Conservation (phyloP, 2,888 invertebrate genomes). For the Catotricha subobsoleta region DNA sequence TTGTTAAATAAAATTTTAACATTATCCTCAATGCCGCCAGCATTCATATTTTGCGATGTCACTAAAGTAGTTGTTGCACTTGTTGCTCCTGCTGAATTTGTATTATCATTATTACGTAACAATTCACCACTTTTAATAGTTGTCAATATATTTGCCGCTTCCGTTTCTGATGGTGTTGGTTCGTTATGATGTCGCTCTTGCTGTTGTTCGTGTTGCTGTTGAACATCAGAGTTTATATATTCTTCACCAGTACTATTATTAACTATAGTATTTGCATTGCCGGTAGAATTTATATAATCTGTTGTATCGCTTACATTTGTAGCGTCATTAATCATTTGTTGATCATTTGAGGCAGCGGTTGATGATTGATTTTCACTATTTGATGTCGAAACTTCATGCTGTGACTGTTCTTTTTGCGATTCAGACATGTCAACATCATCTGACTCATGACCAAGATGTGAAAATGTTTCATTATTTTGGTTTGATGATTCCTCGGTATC, state of each 20-base stretch:
- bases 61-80: constrained; percentile 2
- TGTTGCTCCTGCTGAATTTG: constrained; percentile 2
- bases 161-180: constrained; percentile 22
- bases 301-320: no score
- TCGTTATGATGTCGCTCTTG: constrained; percentile 10
- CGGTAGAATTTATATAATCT: constrained; percentile 1
- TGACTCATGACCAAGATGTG: no score
- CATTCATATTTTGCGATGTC: constrained; percentile 1
- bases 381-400: not conserved
- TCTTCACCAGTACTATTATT: constrained; percentile 11
- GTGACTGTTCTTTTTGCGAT: no score
- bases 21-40: not conserved
- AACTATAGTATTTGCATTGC: not conserved
- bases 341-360: not conserved
- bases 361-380: not conserved
- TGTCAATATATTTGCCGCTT: constrained; percentile 25
- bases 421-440: no score
- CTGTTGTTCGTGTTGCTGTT: constrained; percentile 15
- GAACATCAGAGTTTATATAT: constrained; percentile 13
- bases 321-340: no score
- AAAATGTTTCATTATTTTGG: no score
- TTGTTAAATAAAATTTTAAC: constrained; percentile 6
- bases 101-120: constrained; percentile 5
- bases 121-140: constrained; percentile 23
- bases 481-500: no score